phyloP scores from a whole-genome alignment of 2,888 invertebrate species.

The Pecten maximus region DNA sequence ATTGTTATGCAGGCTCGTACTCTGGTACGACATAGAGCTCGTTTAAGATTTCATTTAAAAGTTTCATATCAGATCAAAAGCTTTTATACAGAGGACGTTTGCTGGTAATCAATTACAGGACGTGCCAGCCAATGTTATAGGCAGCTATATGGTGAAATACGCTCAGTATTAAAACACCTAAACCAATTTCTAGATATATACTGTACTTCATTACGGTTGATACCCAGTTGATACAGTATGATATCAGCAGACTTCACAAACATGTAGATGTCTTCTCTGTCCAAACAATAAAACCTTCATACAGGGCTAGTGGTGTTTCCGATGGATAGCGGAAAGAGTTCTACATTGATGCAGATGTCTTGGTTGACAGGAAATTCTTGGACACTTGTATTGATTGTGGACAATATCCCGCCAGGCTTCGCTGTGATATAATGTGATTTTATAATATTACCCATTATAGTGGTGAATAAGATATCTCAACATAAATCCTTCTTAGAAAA shows the following conservation, averaged over 20 bases:
- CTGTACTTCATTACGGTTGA: not conserved
- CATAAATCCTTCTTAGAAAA: not conserved
- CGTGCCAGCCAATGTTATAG: not conserved
- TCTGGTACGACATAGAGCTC: too few relatives aligned
- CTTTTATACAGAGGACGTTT: not conserved
- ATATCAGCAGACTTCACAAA: not conserved
- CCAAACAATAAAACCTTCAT: not conserved
- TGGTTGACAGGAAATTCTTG: not conserved
- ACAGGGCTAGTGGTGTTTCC: not conserved
- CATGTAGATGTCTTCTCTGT: not conserved
- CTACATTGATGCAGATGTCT: not conserved
- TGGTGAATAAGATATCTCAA: not conserved
- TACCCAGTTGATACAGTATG: not conserved
- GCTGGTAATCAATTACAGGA: not conserved
- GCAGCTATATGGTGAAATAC: not conserved
- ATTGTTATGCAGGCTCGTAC: too few relatives aligned
- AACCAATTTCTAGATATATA: not conserved
- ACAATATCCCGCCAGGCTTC: not conserved
- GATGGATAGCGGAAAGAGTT: not conserved
- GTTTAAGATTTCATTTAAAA: too few relatives aligned
- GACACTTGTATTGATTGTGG: not conserved
- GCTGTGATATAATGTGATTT: not conserved
- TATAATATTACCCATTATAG: not conserved
- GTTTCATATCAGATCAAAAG: not conserved
- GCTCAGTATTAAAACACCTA: not conserved